phyloP scores from a whole-genome alignment of 2,797 vertebrate genomes.

The Enteromius treurensis region DNA sequence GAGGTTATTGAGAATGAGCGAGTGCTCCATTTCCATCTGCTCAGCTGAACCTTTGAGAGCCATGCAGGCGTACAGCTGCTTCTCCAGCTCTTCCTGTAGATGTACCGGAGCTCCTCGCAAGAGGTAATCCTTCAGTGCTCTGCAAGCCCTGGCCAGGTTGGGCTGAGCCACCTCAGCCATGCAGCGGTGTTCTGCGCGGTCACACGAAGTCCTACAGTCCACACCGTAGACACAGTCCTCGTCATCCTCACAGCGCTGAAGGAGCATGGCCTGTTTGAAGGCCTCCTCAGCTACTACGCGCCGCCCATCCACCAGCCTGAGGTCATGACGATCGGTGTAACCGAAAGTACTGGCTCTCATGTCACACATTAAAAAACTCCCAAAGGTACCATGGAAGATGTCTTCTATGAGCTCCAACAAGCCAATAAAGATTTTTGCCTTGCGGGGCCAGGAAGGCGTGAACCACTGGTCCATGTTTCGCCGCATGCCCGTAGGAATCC shows the following conservation, averaged over 20 bases:
- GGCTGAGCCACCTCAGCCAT: constrained; percentile 88
- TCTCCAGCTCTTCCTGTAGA: constrained; percentile 90
- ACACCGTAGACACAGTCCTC: constrained; percentile 88
- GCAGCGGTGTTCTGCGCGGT: constrained; percentile 89
- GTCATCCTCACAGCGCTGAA: constrained; percentile 86
- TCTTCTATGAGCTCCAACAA: constrained; percentile 97
- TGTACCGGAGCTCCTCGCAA: constrained; percentile 88
- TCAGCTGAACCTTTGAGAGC: constrained; percentile 88
- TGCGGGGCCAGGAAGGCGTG: constrained; percentile 94
- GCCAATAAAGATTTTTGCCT: constrained; percentile 96
- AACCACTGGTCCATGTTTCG: constrained; percentile 95
- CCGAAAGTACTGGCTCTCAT: constrained; percentile 88
- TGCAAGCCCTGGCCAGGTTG: constrained; percentile 93
- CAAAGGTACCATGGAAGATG: constrained; percentile 93
- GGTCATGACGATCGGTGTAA: constrained; percentile 92
- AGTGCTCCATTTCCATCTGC: constrained; percentile 98
- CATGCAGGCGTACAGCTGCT: constrained; percentile 93
- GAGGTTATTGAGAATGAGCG: constrained; percentile 94
- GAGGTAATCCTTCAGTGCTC: constrained; percentile 91
- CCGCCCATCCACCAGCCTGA: constrained; percentile 91
- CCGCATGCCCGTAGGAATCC: constrained; percentile 87
- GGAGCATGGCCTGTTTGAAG: constrained; percentile 86
- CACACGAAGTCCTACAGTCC: constrained; percentile 90
- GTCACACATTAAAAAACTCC: constrained; percentile 97
- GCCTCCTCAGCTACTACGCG: constrained; percentile 89